These are phyloP conservation scores for Bubo scandiacus DNA, from an alignment of 2,113 vertebrate species.

Conservation along the genomic window DNA sequence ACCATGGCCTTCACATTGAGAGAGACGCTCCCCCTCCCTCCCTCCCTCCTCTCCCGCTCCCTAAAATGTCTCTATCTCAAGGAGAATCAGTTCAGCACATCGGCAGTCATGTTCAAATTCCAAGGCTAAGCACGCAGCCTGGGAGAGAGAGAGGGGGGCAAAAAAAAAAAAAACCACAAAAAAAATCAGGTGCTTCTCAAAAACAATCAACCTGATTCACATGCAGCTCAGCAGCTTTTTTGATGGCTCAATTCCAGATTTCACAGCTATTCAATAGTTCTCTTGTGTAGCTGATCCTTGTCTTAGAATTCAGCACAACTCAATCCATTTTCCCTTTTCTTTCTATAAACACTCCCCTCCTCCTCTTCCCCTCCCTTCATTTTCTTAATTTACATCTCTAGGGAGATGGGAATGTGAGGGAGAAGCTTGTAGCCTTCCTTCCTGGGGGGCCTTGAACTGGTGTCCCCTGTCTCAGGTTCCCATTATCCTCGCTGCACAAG, in stretches of 20 bases:
- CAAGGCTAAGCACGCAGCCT: conserved; percentile 53
- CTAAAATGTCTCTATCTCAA: conserved; percentile 41
- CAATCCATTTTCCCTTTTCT: conserved; percentile 74
- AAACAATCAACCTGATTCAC: conserved; percentile 70
- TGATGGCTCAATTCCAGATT: conserved; percentile 78
- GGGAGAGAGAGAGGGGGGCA: not conserved
- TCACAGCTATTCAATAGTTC: conserved; percentile 76
- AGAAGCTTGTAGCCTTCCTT: conserved; percentile 72
- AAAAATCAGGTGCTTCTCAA: conserved; percentile 66
- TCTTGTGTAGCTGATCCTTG: conserved; percentile 76
- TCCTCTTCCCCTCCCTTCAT: conserved; percentile 63
- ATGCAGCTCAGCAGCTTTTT: conserved; percentile 69
- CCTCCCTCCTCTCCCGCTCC: not conserved
- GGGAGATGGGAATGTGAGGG: conserved; percentile 73
- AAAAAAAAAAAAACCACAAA: not conserved
- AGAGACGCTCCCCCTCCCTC: not conserved
- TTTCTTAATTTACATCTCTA: conserved; percentile 76
- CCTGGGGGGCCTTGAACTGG: conserved; percentile 70
- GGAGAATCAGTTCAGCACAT: conserved; percentile 19
- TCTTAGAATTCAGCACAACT: conserved; percentile 76
- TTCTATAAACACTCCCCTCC: conserved; percentile 68
- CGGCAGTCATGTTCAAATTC: conserved; percentile 63
- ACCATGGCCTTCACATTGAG: not conserved
- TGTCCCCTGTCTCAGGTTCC: conserved; percentile 71
- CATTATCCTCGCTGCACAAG: conserved; percentile 55